These are phyloP conservation scores for Panulirus ornatus DNA, from an alignment of 1,140 invertebrate species.

Conservation along the genomic window DNA sequence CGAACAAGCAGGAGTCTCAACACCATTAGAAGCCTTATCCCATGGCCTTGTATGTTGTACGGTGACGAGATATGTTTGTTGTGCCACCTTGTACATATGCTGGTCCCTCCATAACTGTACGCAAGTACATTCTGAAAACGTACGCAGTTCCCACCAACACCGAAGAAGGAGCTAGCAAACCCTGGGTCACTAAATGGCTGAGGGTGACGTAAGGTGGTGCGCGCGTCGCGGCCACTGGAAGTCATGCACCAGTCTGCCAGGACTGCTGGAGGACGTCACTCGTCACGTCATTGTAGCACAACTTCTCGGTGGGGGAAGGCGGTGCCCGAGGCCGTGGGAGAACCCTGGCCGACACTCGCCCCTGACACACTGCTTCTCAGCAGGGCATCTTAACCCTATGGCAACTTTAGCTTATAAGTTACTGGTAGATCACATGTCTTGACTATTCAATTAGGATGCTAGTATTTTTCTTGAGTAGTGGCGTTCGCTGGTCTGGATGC, in stretches of 20 bases:
- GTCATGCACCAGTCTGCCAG: not conserved
- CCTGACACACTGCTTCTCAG: not conserved
- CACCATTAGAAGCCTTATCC: too few relatives aligned
- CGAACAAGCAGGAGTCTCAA: too few relatives aligned
- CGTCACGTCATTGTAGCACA: not conserved
- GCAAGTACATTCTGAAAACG: too few relatives aligned
- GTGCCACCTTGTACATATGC: too few relatives aligned
- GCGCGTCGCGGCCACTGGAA: not conserved
- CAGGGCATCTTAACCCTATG: not conserved
- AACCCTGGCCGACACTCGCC: too few relatives aligned
- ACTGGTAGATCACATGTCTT: not conserved
- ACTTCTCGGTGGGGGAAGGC: not conserved
- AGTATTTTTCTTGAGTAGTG: slow-evolving; percentile 54
- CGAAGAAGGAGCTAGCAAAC: not conserved
- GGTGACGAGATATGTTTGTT: too few relatives aligned
- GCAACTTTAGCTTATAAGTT: not conserved
- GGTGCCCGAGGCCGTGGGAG: not conserved
- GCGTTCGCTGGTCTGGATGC: slow-evolving; percentile 55
- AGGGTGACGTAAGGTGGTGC: too few relatives aligned
- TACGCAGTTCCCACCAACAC: too few relatives aligned
- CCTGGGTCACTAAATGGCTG: too few relatives aligned
- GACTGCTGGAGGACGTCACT: not conserved
- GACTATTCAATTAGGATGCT: slow-evolving; percentile 57
- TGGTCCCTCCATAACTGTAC: too few relatives aligned
- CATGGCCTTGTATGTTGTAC: too few relatives aligned